phyloP scores from a whole-genome alignment of 2,113 vertebrate genomes.

The Trichechus manatus region DNA sequence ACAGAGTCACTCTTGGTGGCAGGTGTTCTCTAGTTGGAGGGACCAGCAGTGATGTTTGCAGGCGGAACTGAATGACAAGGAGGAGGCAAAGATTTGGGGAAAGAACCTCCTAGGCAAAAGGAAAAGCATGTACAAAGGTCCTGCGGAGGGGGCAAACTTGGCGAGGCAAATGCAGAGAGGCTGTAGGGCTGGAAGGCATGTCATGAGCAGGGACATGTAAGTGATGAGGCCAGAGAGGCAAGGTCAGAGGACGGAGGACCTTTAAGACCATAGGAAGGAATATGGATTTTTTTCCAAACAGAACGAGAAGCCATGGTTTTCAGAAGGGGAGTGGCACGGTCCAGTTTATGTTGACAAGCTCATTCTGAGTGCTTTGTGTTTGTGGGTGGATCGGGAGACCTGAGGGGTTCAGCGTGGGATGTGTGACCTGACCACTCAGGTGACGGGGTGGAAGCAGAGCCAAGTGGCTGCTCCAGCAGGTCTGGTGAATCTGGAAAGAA shows the following conservation, averaged over 20 bases:
- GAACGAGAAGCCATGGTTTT: background rate
- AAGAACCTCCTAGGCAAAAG: background rate
- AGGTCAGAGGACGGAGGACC: background rate
- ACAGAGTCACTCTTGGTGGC: background rate
- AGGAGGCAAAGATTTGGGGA: background rate
- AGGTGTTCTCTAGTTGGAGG: background rate
- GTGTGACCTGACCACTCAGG: background rate
- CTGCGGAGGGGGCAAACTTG: background rate
- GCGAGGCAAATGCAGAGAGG: background rate
- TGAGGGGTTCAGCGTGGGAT: background rate
- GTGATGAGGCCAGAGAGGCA: background rate
- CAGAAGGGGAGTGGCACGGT: background rate
- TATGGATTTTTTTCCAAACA: background rate
- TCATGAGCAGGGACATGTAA: background rate
- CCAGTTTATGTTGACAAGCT: background rate
- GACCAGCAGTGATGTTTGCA: background rate
- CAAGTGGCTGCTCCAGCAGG: background rate
- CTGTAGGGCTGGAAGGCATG: background rate
- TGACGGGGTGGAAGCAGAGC: background rate
- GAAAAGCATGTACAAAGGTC: background rate
- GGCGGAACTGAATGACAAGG: background rate
- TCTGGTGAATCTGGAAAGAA: background rate
- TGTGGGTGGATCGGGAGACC: background rate
- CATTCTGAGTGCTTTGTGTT: background rate
- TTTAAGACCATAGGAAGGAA: background rate